Evolutionary conservation across 2,888 invertebrate genomes (phyloP), one percentile per base, ranked within the genome.

Genomic region (Plebejus argus): DNA sequence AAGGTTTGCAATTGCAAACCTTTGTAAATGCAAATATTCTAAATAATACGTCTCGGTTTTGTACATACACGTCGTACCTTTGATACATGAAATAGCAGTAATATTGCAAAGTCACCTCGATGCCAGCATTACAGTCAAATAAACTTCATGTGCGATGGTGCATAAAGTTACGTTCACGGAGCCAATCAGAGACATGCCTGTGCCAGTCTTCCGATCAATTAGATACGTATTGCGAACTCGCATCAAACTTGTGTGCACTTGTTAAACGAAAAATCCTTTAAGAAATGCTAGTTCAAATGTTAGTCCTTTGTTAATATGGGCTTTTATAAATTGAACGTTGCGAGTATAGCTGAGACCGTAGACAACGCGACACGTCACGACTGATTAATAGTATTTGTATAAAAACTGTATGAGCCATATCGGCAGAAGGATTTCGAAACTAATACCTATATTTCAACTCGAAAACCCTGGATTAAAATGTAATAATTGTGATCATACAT

Each of bases 161-260:
- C 39, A 71, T 71, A 70, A 5, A 18, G 33, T 33, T 70, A 20
- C 71, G 39, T 39, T 71, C 71, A 71, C 70, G n/a, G 7, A 71
- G 71, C 71, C 15, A 70, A 71, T 71, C 71, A 71, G n/a, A 71
- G 71, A 71, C 23, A n/a, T 71, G 18, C 70, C 70, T 33, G 35
- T 18, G 39, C 71, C 71, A 39, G 70, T 71, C 35, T 71, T 71
- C 71, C 71, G 10, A 71, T 20, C 71, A 71, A 71, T 71, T 71
- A 71, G 39, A 20, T 39, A n/a, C 35, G n/a, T 71, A 10, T 33
- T 56, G 33, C n/a, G 56, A 56, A 56, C 76, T 56, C 39, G 53
- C 76, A 76, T 53, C 56, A 12, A 61, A 23, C 23, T 61, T 61
- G 4, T 20, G 8, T 58, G 58, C 20, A 10, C 20, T 20, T 58